phyloP scores from a whole-genome alignment of 1,140 invertebrate genomes.

The Diorhabda sublineata region DNA sequence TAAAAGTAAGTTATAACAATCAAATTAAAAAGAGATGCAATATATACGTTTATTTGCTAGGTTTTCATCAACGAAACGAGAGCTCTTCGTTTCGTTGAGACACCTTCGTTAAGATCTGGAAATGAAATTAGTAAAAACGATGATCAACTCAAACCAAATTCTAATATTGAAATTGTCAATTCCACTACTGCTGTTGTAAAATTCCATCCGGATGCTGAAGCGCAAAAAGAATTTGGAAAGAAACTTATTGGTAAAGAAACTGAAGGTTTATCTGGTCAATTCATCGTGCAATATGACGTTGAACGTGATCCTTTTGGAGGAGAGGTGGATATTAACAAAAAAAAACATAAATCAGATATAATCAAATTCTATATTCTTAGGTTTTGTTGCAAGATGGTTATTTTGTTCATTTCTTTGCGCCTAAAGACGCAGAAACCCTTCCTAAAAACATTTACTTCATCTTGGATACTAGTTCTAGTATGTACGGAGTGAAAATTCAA shows the following conservation, averaged over 20 bases:
- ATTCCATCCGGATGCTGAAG: conserved; percentile 50
- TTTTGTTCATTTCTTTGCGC: conserved; percentile 72
- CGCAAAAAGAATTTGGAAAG: conserved; percentile 48
- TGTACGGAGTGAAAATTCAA: conserved; percentile 59
- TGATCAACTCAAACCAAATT: conserved; percentile 32
- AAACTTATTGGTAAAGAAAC: conserved; percentile 36
- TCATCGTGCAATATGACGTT: conserved; percentile 63
- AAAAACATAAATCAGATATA: background rate
- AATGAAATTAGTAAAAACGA: conserved; percentile 30
- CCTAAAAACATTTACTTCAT: conserved; percentile 68
- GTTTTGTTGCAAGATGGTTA: conserved; percentile 64
- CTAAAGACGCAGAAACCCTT: conserved; percentile 54
- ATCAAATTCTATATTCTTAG: background rate
- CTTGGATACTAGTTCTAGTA: conserved; percentile 66
- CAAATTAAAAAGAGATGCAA: too few relatives aligned
- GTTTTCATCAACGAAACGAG: conserved; percentile 55
- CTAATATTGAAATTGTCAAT: conserved; percentile 28
- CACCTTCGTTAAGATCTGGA: conserved; percentile 55
- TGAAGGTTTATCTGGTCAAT: conserved; percentile 56
- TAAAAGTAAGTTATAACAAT: conserved; percentile 34
- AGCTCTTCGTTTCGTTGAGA: conserved; percentile 52
- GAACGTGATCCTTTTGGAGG: conserved; percentile 51
- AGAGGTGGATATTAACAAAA: conserved; percentile 45
- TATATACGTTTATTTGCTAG: conserved; percentile 22
- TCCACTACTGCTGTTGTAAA: conserved; percentile 28